Percentiles rank a stretch among this genome's conserved stretches.
Conservation (phyloP, 2,797 vertebrate species). For the Odontamblyopus rebecca region DNA sequence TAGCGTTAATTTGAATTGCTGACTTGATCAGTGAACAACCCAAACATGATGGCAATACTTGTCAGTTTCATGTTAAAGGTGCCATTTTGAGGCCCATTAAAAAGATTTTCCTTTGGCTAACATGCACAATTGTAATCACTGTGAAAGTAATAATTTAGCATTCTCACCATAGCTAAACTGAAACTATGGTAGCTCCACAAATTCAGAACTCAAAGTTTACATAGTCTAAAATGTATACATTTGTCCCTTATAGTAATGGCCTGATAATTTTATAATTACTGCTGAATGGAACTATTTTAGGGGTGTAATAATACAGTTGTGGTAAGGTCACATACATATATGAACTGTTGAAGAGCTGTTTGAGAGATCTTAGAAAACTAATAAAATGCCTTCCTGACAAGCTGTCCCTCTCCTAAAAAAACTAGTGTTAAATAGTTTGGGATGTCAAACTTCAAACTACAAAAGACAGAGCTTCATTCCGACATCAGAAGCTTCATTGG, state of each 20-base stretch:
- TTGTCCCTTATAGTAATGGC: too few relatives aligned
- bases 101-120: neutral
- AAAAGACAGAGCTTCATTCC: neutral
- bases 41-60: neutral
- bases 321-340: too few relatives aligned
- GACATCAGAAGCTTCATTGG: neutral
- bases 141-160: neutral
- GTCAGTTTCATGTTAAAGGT: neutral
- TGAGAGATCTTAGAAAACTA: too few relatives aligned
- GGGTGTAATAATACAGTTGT: too few relatives aligned
- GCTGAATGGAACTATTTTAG: too few relatives aligned
- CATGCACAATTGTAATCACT: too few relatives aligned
- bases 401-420: too few relatives aligned
- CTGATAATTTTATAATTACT: too few relatives aligned
- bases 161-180: neutral
- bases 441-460: neutral
- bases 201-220: neutral
- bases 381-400: too few relatives aligned
- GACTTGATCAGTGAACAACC: neutral
- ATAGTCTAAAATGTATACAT: too few relatives aligned
- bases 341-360: too few relatives aligned
- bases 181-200: neutral
- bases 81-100: neutral
- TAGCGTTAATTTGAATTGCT: neutral
- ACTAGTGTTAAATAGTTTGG: neutral